A percentile compares a stretch with the other conserved stretches of the same genome.
phyloP scores from a whole-genome alignment of 2,797 vertebrate genomes.

The Pseudochaenichthys georgianus region DNA sequence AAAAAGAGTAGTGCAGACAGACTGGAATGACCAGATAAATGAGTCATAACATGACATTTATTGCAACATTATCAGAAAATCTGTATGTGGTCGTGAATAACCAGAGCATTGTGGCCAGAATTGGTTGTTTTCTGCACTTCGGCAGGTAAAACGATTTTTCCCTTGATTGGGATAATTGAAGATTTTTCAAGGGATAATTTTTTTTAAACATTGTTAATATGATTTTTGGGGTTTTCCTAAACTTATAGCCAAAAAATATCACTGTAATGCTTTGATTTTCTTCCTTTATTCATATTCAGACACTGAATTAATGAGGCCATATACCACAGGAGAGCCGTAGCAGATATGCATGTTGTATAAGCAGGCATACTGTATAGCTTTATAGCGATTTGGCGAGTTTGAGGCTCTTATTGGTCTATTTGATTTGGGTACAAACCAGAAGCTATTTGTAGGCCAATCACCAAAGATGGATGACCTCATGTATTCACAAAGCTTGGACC shows the following conservation, averaged over 20 bases:
- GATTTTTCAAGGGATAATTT: not conserved
- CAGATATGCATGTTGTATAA: not conserved
- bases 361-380: not conserved
- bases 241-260: no score
- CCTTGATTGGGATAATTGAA: not conserved
- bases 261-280: not conserved
- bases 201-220: not conserved
- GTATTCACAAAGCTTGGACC: not conserved
- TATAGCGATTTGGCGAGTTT: not conserved
- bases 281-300: not conserved
- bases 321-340: not conserved
- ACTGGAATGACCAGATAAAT: constrained; percentile 4
- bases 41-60: no score
- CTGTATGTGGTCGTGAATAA: not conserved
- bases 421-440: not conserved
- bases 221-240: not conserved
- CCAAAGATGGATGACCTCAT: not conserved
- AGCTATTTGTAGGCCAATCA: not conserved
- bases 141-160: not conserved
- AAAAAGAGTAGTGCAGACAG: not conserved
- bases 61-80: not conserved
- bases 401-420: not conserved
- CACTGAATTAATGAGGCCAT: not conserved
- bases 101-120: not conserved
- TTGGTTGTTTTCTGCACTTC: not conserved